phyloP scores from a whole-genome alignment of 2,888 invertebrate genomes.

The Xestia rhomboidea region DNA sequence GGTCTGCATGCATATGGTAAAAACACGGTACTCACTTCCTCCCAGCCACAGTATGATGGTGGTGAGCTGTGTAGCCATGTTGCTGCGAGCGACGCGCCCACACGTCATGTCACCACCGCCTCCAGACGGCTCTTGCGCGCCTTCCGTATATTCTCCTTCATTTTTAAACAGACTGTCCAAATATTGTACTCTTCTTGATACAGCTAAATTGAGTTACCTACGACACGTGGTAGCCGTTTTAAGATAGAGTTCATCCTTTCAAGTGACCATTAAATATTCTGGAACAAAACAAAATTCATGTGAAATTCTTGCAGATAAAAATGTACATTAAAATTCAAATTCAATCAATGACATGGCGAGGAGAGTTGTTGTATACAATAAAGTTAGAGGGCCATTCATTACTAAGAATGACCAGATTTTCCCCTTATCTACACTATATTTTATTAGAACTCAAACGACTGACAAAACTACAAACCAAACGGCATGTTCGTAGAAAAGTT shows the following conservation, averaged over 20 bases:
- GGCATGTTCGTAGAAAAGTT: constrained; percentile 66
- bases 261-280: constrained; percentile 75
- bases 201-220: constrained; percentile 72
- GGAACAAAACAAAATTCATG: constrained; percentile 75
- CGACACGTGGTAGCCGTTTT: constrained; percentile 61
- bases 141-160: constrained; percentile 78
- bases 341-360: neutral
- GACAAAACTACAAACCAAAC: constrained; percentile 72
- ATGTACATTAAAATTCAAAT: constrained; percentile 11
- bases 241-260: constrained; percentile 69
- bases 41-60: constrained; percentile 86
- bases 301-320: constrained; percentile 10
- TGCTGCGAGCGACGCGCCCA: constrained; percentile 69
- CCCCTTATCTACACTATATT: constrained; percentile 55
- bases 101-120: constrained; percentile 83
- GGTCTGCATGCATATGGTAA: neutral
- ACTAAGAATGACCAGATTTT: constrained; percentile 19
- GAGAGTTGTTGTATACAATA: neutral
- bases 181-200: constrained; percentile 75
- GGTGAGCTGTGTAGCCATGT: constrained; percentile 85
- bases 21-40: constrained; percentile 82
- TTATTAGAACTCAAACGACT: constrained; percentile 69
- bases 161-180: constrained; percentile 76
- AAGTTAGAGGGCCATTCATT: constrained; percentile 10
- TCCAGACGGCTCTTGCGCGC: constrained; percentile 75